Evolutionary conservation across 2,888 invertebrate genomes (phyloP).

Genomic region (Thyatira batis): DNA sequence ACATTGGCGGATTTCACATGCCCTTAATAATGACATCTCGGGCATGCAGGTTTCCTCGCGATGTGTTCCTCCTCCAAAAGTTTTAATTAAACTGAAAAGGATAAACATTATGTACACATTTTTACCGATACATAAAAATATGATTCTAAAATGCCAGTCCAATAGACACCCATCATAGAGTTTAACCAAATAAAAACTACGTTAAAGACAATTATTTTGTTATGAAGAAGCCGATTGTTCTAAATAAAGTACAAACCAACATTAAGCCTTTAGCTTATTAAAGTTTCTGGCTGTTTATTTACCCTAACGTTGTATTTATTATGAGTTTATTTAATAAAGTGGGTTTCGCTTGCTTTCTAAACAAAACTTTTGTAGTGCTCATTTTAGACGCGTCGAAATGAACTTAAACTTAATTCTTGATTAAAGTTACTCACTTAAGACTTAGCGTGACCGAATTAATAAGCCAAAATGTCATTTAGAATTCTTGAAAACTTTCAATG

Average conservation of each 20-base stretch:
- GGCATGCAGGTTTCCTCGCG: too few relatives aligned
- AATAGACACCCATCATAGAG: too few relatives aligned
- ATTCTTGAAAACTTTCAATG: slow-evolving; percentile 27
- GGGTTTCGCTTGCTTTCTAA: not conserved
- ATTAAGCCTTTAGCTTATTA: not conserved
- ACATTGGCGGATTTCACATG: too few relatives aligned
- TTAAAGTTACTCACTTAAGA: slow-evolving; percentile 45
- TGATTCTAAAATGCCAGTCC: too few relatives aligned
- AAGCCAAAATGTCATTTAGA: slow-evolving; percentile 33
- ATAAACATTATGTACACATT: too few relatives aligned
- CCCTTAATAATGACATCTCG: too few relatives aligned
- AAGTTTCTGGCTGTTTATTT: not conserved
- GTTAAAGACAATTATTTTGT: not conserved
- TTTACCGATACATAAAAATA: too few relatives aligned
- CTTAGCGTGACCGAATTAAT: slow-evolving; percentile 44
- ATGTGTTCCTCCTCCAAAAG: too few relatives aligned
- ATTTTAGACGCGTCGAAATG: not conserved
- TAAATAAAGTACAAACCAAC: not conserved
- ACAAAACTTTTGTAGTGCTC: slow-evolving; percentile 1
- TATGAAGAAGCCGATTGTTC: not conserved
- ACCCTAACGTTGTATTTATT: slow-evolving; percentile 2
- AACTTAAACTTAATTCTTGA: slow-evolving; percentile 43
- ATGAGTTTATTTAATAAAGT: slow-evolving; percentile 3
- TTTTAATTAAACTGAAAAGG: too few relatives aligned
- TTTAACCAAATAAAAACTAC: too few relatives aligned